Evolutionary conservation across 1,140 invertebrate genomes (phyloP), one percentile per base, ranked within the genome.

Genomic region (Achroia grisella): DNA sequence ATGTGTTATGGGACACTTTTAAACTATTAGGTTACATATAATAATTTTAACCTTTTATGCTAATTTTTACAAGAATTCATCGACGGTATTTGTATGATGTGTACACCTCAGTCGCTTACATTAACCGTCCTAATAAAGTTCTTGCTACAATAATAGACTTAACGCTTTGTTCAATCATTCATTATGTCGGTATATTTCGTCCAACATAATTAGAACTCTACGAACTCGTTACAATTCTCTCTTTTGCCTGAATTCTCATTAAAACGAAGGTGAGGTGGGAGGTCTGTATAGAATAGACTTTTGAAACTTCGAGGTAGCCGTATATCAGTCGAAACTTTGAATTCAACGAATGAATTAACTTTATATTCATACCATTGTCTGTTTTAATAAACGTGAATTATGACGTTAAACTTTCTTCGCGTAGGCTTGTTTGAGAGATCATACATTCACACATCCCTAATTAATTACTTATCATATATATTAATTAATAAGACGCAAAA

Each of bases 121-220:
- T 76, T 76, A 71, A 63, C 72, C 54, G 59, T 58, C 63, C 60
- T 78, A 79, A 82, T 82, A 82, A 82, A 82, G 71, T 78, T 82
- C 78, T 67, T 68, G 60, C 63, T 58, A 59, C 67, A 70, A 76
- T 78, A 82, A 79, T 79, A 72, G 68, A 75, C 71, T 78, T 82
- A 79, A 68, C 73, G 67, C 66, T 71, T 71, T 75, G 74, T 71
- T 82, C 69, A 80, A 82, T 82, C 69, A 82, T 82, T 80, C 63
- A 82, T 78, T 74, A 77, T 55, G 39, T 40, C 37, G 35, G 43
- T 48, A 40, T 32, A 45, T 42, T 17, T 62, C 62, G 55, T 61
- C 71, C 69, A 73, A 42, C 48, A 46, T 71, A 74, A 64, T 66
- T 57, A 70, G 59, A 63, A 14, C 59, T 57, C 48, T 57, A 44